Percentiles rank a stretch among this genome's conserved stretches.
These are phyloP conservation scores for Teleogryllus oceanicus DNA, from an alignment of 2,888 invertebrate species.

Conservation along the genomic window DNA sequence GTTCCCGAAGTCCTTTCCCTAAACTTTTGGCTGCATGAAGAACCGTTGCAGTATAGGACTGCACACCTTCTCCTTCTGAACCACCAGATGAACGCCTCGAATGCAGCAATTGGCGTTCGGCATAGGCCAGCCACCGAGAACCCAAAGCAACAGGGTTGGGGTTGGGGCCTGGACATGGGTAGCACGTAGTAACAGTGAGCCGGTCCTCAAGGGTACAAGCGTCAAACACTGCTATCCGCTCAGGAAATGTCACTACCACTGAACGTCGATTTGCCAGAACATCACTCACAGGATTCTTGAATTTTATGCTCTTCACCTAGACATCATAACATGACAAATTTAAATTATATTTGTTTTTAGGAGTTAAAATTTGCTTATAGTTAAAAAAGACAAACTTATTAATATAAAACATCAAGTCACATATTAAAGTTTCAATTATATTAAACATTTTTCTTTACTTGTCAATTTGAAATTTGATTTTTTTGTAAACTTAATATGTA, in stretches of 20 bases:
- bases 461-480: too few species aligned
- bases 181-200: conserved; percentile 84
- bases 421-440: too few species aligned
- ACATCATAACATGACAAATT: conserved; percentile 27
- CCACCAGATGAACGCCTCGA: conserved; percentile 72
- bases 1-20: conserved; percentile 81
- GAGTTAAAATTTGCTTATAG: too few species aligned
- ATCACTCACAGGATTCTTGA: conserved; percentile 84
- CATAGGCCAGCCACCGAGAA: conserved; percentile 61
- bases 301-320: conserved; percentile 84
- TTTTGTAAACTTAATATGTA: too few species aligned
- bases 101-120: conserved; percentile 79
- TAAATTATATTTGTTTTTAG: too few species aligned
- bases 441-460: too few species aligned
- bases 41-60: conserved; percentile 80
- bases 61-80: conserved; percentile 67
- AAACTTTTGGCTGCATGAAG: conserved; percentile 92
- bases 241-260: conserved; percentile 82
- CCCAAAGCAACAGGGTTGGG: conserved; percentile 84
- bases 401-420: too few species aligned
- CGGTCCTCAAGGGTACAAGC: conserved; percentile 82
- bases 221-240: conserved; percentile 88
- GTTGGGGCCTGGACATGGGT: conserved; percentile 68
- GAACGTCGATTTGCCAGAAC: conserved; percentile 85
- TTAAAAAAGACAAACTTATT: too few species aligned